phyloP scores from a whole-genome alignment of 2,888 invertebrate genomes.

The Agrotis exclamationis region DNA sequence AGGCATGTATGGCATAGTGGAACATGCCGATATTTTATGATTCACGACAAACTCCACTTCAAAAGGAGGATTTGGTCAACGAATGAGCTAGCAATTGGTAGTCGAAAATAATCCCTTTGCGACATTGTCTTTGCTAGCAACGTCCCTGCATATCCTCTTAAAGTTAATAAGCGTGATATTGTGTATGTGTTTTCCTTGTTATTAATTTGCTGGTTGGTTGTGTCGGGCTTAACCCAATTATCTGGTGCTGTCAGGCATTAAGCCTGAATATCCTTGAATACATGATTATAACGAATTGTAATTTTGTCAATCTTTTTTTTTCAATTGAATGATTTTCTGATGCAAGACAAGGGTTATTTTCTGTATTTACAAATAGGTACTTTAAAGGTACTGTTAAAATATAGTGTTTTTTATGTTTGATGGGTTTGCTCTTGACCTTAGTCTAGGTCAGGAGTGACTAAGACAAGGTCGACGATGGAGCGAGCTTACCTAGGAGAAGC shows the following conservation, averaged over 20 bases:
- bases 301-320: constrained; percentile 30
- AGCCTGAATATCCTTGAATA: constrained; percentile 22
- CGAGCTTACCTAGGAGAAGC: too few relatives aligned
- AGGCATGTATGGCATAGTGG: background rate
- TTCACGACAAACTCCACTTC: background rate
- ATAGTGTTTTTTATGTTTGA: too few relatives aligned
- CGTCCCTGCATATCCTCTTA: constrained; percentile 13
- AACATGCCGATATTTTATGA: too few relatives aligned
- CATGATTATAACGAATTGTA: constrained; percentile 32
- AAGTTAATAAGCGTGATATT: constrained; percentile 4
- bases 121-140: constrained; percentile 18
- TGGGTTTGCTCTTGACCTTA: too few relatives aligned
- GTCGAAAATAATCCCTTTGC: constrained; percentile 19
- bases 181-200: constrained; percentile 40
- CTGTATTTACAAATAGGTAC: too few relatives aligned
- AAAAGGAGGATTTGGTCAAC: background rate
- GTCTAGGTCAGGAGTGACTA: too few relatives aligned
- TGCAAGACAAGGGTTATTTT: too few relatives aligned
- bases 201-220: constrained; percentile 39
- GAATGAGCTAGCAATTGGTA: background rate
- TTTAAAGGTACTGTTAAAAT: too few relatives aligned
- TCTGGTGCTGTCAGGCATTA: constrained; percentile 30
- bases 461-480: too few relatives aligned
- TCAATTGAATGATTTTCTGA: too few relatives aligned
- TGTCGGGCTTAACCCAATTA: constrained; percentile 54